Evolutionary conservation across 2,797 vertebrate genomes (phyloP), one percentile per base, ranked within the genome.

Genomic region (Thunnus albacares): DNA sequence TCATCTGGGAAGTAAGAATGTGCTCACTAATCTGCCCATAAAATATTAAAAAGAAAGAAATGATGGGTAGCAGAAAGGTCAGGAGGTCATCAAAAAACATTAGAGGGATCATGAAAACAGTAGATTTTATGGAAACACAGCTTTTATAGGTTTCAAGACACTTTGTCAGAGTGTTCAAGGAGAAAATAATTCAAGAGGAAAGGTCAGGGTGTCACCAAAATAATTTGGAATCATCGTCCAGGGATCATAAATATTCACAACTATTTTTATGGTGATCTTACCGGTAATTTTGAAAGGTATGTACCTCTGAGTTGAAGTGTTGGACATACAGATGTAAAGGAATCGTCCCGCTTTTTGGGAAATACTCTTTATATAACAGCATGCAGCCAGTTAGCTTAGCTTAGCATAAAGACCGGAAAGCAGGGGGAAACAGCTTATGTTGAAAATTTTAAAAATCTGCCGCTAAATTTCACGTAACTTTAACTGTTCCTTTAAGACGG

Each of bases 11-110:
- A 22, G 18, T 12, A 35, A 56, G 55, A 7, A 0, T 38, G 47
- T 26, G 18, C 14, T 49, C 22, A 49, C 43, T 0, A 53, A 77
- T 41, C 4, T 30, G 14, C 5, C 33, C 24, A 51, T 1, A 17
- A 55, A 65, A 0, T 18, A 38, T 61, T 35, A 13, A 0, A 76
- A 61, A 76, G 22, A 41, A 14, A 7, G 5, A 0, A 1, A 0
- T 41, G 43, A 41, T 28, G 58, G 18, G 17, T 51, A 8, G 18
- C 18, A 8, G 47, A 47, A 47, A 47, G 45, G 45, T 47, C 15
- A 47, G 43, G 12, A 43, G 43, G 43, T 45, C 14, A 15, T 24
- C 24, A 24, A 24, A 24, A 17, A 22, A 24, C 35, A 38, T n/a
- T 22, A 61, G 22, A 45, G 38, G 38, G 30, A 35, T 7, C 11